Conservation (phyloP, 2,797 vertebrate species). For the Antrozous pallidus region DNA sequence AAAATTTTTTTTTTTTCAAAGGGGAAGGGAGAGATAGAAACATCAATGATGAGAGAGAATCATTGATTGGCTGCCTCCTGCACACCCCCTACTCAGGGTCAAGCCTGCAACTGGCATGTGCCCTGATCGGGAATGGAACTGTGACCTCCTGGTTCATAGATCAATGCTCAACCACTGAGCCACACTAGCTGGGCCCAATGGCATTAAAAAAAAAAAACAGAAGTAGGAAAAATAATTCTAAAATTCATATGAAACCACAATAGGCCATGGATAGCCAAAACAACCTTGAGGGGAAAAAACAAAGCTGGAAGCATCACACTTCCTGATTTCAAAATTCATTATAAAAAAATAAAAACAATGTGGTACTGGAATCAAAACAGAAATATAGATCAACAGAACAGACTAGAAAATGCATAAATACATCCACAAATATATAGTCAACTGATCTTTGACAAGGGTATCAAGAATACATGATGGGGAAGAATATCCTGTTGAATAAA, state of each 20-base stretch:
- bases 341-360: not conserved
- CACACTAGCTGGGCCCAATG: not conserved
- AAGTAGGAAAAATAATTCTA: not conserved
- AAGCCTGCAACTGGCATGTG: too few relatives aligned
- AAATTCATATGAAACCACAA: not conserved
- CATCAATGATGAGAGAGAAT: too few relatives aligned
- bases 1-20: not conserved
- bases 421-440: not conserved
- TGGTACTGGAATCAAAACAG: not conserved
- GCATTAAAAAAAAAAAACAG: not conserved
- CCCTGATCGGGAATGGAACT: too few relatives aligned
- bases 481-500: not conserved
- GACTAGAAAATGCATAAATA: not conserved
- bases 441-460: not conserved
- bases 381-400: not conserved
- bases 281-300: not conserved
- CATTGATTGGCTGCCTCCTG: too few relatives aligned
- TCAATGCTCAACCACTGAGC: too few relatives aligned
- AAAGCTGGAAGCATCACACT: not conserved
- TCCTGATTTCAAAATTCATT: not conserved
- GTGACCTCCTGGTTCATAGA: too few relatives aligned
- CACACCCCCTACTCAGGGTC: too few relatives aligned
- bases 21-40: too few relatives aligned
- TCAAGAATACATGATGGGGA: not conserved
- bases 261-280: not conserved